Conservation (phyloP, 2,888 invertebrate species). For the Leucania comma region DNA sequence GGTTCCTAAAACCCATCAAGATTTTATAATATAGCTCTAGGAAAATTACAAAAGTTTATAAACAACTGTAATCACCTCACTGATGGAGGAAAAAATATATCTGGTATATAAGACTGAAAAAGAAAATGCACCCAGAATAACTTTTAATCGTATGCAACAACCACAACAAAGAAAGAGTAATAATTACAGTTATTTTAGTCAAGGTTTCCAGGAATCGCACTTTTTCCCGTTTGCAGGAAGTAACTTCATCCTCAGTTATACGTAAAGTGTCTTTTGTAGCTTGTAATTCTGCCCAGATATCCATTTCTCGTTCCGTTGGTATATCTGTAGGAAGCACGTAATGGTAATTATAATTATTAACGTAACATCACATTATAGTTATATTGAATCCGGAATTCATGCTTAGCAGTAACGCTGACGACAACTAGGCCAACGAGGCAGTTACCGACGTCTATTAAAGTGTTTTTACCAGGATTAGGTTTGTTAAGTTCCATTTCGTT, state of each 20-base stretch:
- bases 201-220: conserved; percentile 85
- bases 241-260: conserved; percentile 84
- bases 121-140: conserved; percentile 64
- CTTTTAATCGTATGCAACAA: conserved; percentile 11
- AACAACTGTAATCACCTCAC: conserved; percentile 70
- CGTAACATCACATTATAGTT: too few relatives aligned
- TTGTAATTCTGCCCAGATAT: conserved; percentile 85
- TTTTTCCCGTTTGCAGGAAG: conserved; percentile 83
- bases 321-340: conserved; percentile 73
- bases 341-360: background rate
- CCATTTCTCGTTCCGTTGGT: conserved; percentile 86
- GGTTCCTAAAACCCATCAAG: conserved; percentile 77
- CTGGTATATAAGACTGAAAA: conserved; percentile 83
- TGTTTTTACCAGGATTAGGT: conserved; percentile 79
- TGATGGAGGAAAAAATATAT: conserved; percentile 72
- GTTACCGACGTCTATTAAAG: background rate
- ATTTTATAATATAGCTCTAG: conserved; percentile 7
- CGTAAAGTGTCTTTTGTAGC: conserved; percentile 85
- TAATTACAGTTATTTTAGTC: conserved; percentile 83
- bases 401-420: background rate
- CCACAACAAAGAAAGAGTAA: conserved; percentile 25
- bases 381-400: background rate
- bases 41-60: conserved; percentile 27
- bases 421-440: background rate
- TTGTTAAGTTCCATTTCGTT: conserved; percentile 79